Evolutionary conservation across 1,140 invertebrate genomes (phyloP).

Genomic region (Chironomus striatipennis): DNA sequence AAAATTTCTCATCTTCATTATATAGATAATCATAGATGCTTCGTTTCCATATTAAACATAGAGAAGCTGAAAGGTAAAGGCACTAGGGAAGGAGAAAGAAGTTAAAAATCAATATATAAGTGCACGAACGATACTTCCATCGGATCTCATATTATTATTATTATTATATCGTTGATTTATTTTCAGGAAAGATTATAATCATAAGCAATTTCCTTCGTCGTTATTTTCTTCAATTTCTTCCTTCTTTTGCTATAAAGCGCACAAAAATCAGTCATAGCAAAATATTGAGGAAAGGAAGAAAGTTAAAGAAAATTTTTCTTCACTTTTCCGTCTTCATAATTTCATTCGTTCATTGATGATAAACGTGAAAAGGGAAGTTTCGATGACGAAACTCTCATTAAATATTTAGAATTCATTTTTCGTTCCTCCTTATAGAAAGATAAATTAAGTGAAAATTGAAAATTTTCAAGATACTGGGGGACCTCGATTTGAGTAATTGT

Average conservation of each 20-base stretch:
- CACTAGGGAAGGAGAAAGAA: background rate
- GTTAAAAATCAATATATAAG: conserved; percentile 9
- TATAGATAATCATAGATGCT: background rate
- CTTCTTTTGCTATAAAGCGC: background rate
- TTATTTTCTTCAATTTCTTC: conserved; percentile 22
- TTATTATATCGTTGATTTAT: conserved; percentile 14
- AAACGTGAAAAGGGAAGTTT: background rate
- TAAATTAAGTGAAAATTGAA: conserved; percentile 5
- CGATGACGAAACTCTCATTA: conserved; percentile 7
- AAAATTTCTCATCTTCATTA: background rate
- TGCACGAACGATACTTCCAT: conserved; percentile 6
- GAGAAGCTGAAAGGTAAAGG: background rate
- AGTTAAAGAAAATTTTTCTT: background rate
- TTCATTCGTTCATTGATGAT: background rate
- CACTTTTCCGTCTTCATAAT: background rate
- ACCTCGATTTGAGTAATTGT: too few species aligned
- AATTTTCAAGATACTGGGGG: background rate
- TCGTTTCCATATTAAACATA: background rate
- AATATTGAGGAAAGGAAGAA: too few species aligned
- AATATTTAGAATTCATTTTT: background rate
- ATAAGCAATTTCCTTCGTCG: conserved; percentile 23
- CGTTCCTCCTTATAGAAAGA: background rate
- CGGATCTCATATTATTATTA: conserved; percentile 5
- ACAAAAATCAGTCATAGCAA: too few species aligned
- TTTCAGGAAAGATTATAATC: conserved; percentile 22